A percentile compares a stretch with the other conserved stretches of the same genome.
Conservation (phyloP, 1,140 invertebrate genomes). For the Bactericera cockerelli region DNA sequence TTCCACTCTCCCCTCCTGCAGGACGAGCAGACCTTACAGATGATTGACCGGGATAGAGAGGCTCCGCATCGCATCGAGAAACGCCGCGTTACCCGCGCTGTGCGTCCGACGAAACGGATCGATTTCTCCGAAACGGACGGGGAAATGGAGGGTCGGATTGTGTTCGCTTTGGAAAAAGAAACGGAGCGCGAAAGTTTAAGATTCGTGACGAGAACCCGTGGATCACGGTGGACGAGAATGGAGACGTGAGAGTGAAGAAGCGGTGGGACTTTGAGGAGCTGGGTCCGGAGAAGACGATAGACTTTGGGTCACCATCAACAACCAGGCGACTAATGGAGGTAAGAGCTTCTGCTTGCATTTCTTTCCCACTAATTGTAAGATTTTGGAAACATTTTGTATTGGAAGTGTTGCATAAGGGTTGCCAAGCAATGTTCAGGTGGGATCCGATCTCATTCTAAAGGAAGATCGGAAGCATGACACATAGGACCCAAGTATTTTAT, state of each 20-base stretch:
- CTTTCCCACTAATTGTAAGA: not conserved
- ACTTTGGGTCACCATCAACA: slow-evolving; percentile 92
- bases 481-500: too few relatives aligned
- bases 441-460: too few relatives aligned
- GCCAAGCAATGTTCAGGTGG: not conserved
- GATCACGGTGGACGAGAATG: slow-evolving; percentile 82
- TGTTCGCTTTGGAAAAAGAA: slow-evolving; percentile 81
- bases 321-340: slow-evolving; percentile 61
- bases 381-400: not conserved
- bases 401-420: not conserved
- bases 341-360: slow-evolving; percentile 30
- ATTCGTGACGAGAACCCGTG: slow-evolving; percentile 84
- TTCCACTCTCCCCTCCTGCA: slow-evolving; percentile 45
- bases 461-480: too few relatives aligned
- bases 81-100: slow-evolving; percentile 66
- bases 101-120: slow-evolving; percentile 77
- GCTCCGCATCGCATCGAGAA: slow-evolving; percentile 47
- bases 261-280: slow-evolving; percentile 94
- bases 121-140: slow-evolving; percentile 85
- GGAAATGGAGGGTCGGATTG: slow-evolving; percentile 67
- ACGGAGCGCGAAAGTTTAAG: slow-evolving; percentile 83
- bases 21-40: slow-evolving; percentile 35
- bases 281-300: slow-evolving; percentile 88
- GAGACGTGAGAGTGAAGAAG: slow-evolving; percentile 81
- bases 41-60: slow-evolving; percentile 23